Conservation (phyloP, 2,797 vertebrate genomes). For the Periparus ater region DNA sequence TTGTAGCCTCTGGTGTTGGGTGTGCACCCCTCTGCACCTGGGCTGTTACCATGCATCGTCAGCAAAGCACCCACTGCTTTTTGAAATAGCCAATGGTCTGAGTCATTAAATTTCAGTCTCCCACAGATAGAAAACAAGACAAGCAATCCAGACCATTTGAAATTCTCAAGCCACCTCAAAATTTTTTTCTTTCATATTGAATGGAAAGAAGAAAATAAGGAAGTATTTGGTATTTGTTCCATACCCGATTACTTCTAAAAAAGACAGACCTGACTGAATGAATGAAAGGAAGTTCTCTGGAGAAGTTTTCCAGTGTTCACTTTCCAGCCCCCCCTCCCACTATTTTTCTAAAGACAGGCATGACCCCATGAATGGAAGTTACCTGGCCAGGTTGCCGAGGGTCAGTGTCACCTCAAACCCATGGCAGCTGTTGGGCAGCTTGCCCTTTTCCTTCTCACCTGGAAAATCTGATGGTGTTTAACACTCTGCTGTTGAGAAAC, state of each 20-base stretch:
- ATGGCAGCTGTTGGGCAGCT: not conserved
- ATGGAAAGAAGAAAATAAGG: not conserved
- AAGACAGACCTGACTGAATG: not conserved
- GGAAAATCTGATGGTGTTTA: not conserved
- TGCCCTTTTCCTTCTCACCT: not conserved
- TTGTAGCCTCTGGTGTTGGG: not conserved
- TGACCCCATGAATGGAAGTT: not conserved
- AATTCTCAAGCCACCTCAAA: not conserved
- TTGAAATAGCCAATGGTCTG: not conserved
- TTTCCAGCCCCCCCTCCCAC: not conserved
- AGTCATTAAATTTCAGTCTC: not conserved
- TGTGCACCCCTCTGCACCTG: not conserved
- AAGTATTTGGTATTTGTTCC: not conserved
- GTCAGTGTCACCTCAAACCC: not conserved
- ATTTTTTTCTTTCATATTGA: not conserved
- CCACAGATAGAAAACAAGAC: rapidly evolving
- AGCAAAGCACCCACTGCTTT: not conserved
- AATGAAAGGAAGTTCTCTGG: not conserved
- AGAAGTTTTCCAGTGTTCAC: not conserved
- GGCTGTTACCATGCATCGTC: not conserved
- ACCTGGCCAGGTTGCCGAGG: not conserved
- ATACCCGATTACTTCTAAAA: not conserved
- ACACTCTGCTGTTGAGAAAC: not conserved
- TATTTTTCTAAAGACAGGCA: not conserved
- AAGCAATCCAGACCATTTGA: not conserved